Percentiles rank a stretch among this genome's conserved stretches.
Conservation (phyloP, 2,888 invertebrate genomes). For the Drosophila quinaria region DNA sequence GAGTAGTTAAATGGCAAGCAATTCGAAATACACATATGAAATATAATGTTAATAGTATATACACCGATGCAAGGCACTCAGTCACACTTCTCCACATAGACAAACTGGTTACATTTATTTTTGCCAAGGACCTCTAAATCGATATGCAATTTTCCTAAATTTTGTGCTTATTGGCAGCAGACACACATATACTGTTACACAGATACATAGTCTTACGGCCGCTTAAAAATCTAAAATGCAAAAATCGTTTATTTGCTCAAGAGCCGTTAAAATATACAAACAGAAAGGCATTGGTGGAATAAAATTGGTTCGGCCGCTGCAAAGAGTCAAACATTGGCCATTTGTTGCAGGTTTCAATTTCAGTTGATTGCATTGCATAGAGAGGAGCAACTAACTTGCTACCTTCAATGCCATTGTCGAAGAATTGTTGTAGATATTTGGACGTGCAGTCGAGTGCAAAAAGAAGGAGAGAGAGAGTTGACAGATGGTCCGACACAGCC, state of each 20-base stretch:
- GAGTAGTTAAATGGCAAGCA: constrained; percentile 54
- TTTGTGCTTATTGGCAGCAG: constrained; percentile 49
- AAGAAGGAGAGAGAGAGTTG: constrained; percentile 58
- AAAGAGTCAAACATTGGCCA: constrained; percentile 76
- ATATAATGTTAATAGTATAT: constrained; percentile 27
- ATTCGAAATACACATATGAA: constrained; percentile 31
- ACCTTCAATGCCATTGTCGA: constrained; percentile 61
- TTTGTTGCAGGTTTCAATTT: constrained; percentile 80
- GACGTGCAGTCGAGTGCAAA: constrained; percentile 75
- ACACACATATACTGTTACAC: neutral
- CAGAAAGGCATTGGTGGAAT: constrained; percentile 27
- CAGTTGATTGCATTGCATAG: constrained; percentile 71
- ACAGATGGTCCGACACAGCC: constrained; percentile 54
- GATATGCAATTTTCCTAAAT: constrained; percentile 73
- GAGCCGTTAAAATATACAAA: constrained; percentile 76
- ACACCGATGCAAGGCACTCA: constrained; percentile 25
- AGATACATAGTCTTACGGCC: constrained; percentile 25
- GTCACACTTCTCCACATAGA: constrained; percentile 38
- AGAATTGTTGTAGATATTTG: constrained; percentile 78
- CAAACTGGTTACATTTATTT: constrained; percentile 40
- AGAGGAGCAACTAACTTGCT: constrained; percentile 41
- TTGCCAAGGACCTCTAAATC: constrained; percentile 53
- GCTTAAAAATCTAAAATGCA: constrained; percentile 76
- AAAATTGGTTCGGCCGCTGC: constrained; percentile 57
- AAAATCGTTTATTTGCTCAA: constrained; percentile 79